phyloP scores from a whole-genome alignment of 2,888 invertebrate species.

The Pristionchus entomophagus region DNA sequence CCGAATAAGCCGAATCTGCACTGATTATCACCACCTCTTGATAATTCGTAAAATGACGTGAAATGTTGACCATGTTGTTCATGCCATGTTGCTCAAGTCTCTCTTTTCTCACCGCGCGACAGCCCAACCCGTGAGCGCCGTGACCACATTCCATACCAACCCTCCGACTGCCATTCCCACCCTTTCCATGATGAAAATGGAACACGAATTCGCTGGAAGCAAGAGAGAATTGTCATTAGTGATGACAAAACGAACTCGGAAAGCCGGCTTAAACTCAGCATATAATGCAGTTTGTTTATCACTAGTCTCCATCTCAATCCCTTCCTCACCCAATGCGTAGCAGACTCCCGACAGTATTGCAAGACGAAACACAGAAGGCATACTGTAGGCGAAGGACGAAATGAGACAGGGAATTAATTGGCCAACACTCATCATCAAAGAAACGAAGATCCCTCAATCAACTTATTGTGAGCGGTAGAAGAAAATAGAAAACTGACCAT shows the following conservation, averaged over 20 bases:
- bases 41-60: no score
- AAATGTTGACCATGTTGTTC: no score
- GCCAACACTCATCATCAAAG: conserved; percentile 62
- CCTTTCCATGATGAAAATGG: conserved; percentile 62
- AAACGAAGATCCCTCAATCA: conserved; percentile 57
- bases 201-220: conserved; percentile 55
- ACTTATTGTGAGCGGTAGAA: no score
- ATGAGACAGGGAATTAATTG: conserved; percentile 52
- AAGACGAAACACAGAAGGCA: conserved; percentile 56
- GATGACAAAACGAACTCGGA: no score
- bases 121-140: conserved; percentile 49
- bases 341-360: conserved; percentile 59
- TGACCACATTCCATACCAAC: conserved; percentile 62
- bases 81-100: no score
- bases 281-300: no score
- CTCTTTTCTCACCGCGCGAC: conserved; percentile 14
- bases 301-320: no score
- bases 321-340: conserved; percentile 58
- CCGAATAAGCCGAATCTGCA: conserved; percentile 64
- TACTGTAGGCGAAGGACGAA: conserved; percentile 45
- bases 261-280: no score
- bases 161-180: conserved; percentile 62
- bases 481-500: conserved; percentile 51
- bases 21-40: conserved; percentile 48
- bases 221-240: no score